Base-by-base conservation (phyloP, 2,888 invertebrate species). In the Callinectes sapidus region DNA sequence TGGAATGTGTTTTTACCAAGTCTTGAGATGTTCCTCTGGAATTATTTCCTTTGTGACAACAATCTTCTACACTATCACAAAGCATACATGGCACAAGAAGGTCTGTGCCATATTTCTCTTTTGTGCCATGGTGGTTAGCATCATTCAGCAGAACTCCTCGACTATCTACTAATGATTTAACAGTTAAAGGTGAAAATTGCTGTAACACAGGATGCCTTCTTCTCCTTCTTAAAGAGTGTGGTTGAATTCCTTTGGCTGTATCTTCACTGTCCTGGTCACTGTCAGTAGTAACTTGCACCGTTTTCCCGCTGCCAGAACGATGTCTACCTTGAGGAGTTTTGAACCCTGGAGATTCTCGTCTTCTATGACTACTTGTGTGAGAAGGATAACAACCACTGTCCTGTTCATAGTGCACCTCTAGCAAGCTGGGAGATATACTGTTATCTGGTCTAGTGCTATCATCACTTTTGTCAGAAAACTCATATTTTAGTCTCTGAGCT, bases 261-360 rank as follows among this genome's bases (percentile, higher is more conserved):
- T 93, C 91, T 61, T 93, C 92, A 91, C 91, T 91, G 28, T 93
- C 92, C 48, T 81, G 91, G 85, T 93, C 92, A 89, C 92, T 93
- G n/a, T 90, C 90, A 0, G 66, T 81, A 85, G 61, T 61, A n/a
- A 28, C 28, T 13, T 87, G 87, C 10, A 42, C 8, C 16, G 81
- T 14, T 48, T 90, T 88, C 3, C 91, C 88, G 48, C 89, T 89
- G 61, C 92, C 89, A 42, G 90, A 55, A 13, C 88, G 77, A 48
- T 48, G 88, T 6, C 92, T 87, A 23, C 88, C 39, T 39, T 90
- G 91, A 28, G 92, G 85, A 18, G 89, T 55, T 28, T 89, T 88
- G 35, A 55, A 66, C 13, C 61, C 92, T 85, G 54, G 87, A 54
- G 28, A 32, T n/a, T 42, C 66, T 54, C 87, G 42, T 48, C 18